Evolutionary conservation across 2,113 vertebrate genomes (phyloP).

Genomic region (Pseudorectes ferrugineus): DNA sequence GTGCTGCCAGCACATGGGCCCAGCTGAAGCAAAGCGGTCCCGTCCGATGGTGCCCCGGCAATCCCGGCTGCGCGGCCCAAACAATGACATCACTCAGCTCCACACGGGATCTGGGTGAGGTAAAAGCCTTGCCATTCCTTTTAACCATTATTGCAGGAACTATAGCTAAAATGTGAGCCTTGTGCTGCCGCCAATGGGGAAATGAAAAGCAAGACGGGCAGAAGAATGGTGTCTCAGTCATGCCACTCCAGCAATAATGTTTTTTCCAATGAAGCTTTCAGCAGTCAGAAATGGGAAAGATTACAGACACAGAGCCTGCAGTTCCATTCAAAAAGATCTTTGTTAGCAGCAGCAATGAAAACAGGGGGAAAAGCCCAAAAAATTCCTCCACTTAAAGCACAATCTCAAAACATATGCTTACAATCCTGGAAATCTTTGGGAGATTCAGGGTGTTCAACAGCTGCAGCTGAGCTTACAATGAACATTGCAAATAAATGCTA

Average conservation of each 20-base stretch:
- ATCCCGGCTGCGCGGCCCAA: neutral
- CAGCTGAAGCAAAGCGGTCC: neutral
- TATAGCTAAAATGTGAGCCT: fast-evolving
- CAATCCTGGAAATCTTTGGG: constrained; percentile 10
- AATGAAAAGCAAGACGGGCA: neutral
- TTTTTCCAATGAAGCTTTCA: neutral
- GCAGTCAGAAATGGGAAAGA: neutral
- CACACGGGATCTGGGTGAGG: neutral
- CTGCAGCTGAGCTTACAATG: constrained; percentile 41
- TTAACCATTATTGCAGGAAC: neutral
- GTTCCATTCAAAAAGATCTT: constrained; percentile 1
- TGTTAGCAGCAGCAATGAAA: neutral
- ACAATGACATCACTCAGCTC: neutral
- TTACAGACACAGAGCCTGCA: neutral
- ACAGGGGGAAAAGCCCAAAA: neutral
- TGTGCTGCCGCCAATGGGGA: neutral
- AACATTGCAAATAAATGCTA: constrained; percentile 48
- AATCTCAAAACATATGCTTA: constrained; percentile 16
- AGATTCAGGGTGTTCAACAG: constrained; percentile 20
- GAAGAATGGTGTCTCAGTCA: neutral
- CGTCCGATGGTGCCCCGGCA: neutral
- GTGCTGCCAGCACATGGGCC: neutral
- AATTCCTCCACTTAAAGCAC: constrained; percentile 43
- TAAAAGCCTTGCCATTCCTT: neutral
- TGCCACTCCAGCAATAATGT: neutral